Evolutionary conservation across 2,797 vertebrate species (phyloP), one percentile per base, ranked within the genome.

Genomic region (Nannoperca obscura): DNA sequence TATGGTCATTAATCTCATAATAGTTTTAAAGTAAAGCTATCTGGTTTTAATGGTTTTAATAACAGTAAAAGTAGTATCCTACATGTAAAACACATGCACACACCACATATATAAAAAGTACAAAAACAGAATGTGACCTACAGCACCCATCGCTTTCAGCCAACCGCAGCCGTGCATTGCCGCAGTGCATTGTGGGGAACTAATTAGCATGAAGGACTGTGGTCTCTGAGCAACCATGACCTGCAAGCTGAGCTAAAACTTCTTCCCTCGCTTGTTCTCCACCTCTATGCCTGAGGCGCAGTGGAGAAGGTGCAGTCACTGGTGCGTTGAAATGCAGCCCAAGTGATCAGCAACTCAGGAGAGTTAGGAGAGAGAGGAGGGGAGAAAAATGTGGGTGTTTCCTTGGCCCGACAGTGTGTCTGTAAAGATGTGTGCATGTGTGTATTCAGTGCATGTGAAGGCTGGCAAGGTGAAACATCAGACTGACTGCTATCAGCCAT

Each of bases 181-280:
- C 65, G 83, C 89, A 27, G 52, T 93, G 94, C 89, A 94, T 94
- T 95, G 90, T 93, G 93, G 92, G 92, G 78, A 93, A 85, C 88
- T 92, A 94, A 95, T 95, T 94, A 94, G 89, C 91, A 91, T 89
- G 88, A 90, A 92, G 87, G 90, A 83, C 93, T 81, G 81, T 79
- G 82, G 94, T 94, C 90, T 94, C 92, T 88, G 84, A 92, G 93
- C 93, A 91, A 90, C 90, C 88, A 86, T 93, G 93, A 94, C 93
- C 93, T 92, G 89, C 89, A 85, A 91, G 87, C 76, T 81, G 80
- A 85, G 87, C 83, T 82, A 76, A 89, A 91, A 91, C 91, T 91
- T 93, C 88, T 81, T 88, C 79, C 79, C 70, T 69, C 34, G 67
- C 47, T 40, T 62, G 3, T 69, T 80, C 78, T 86, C 86, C 91